Conservation (phyloP, 2,888 invertebrate species). For the Anodontia alba region DNA sequence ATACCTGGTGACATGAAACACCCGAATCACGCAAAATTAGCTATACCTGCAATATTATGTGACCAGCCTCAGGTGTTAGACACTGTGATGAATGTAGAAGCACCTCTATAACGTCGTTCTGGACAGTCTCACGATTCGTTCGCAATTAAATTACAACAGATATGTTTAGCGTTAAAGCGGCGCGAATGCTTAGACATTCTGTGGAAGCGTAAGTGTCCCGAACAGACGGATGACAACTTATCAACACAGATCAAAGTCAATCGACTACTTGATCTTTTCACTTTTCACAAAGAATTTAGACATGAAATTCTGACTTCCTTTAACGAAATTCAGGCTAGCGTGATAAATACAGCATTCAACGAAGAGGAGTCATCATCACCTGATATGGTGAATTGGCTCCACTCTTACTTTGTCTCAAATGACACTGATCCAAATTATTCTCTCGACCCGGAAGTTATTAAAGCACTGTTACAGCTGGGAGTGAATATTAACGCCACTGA, state of each 20-base stretch:
- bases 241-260: background rate
- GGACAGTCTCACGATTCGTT: too few species aligned
- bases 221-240: too few species aligned
- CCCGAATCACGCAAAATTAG: background rate
- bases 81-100: too few species aligned
- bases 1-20: background rate
- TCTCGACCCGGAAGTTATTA: background rate
- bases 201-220: too few species aligned
- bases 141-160: too few species aligned
- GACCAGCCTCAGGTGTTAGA: background rate
- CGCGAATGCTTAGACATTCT: too few species aligned
- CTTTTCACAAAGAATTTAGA: background rate
- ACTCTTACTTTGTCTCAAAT: background rate
- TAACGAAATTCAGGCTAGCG: background rate
- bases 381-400: background rate
- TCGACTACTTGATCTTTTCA: background rate
- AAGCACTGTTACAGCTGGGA: background rate
- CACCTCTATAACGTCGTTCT: too few species aligned
- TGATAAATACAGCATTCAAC: background rate
- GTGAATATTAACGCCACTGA: background rate
- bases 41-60: background rate
- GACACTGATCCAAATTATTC: background rate
- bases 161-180: too few species aligned
- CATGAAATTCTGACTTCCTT: background rate
- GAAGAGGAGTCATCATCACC: background rate